phyloP scores from a whole-genome alignment of 2,888 invertebrate genomes.

The Campaea margaritaria region DNA sequence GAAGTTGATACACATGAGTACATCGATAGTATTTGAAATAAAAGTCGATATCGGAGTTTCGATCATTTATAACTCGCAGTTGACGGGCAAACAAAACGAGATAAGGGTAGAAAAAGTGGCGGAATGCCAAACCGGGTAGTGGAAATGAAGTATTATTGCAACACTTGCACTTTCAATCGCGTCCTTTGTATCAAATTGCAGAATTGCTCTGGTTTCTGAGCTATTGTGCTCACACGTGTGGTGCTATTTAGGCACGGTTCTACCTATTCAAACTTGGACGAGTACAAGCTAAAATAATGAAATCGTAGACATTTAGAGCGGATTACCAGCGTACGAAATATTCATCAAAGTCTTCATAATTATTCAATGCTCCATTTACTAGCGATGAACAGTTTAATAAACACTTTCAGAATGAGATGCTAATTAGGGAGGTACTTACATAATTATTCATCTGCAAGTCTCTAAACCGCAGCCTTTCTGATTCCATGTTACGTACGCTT shows the following conservation, averaged over 20 bases:
- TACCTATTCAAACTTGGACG: too few relatives aligned
- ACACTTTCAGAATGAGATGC: too few relatives aligned
- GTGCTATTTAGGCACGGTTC: too few relatives aligned
- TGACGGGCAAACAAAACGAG: slow-evolving; percentile 78
- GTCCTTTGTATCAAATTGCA: slow-evolving; percentile 65
- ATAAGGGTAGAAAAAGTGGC: slow-evolving; percentile 64
- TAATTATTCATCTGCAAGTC: too few relatives aligned
- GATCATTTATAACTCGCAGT: slow-evolving; percentile 83
- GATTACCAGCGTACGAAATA: too few relatives aligned
- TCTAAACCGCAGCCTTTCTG: neutral
- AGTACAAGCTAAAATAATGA: neutral
- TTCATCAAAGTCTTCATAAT: too few relatives aligned
- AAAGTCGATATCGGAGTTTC: slow-evolving; percentile 79
- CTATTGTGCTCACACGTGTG: slow-evolving; percentile 54
- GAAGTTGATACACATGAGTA: slow-evolving; percentile 36
- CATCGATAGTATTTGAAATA: slow-evolving; percentile 51
- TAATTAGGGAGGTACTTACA: too few relatives aligned
- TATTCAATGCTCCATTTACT: too few relatives aligned
- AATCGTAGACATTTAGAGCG: too few relatives aligned
- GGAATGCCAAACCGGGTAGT: slow-evolving; percentile 72
- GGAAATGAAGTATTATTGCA: slow-evolving; percentile 82
- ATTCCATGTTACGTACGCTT: slow-evolving; percentile 8
- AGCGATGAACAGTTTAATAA: too few relatives aligned
- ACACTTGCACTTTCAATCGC: slow-evolving; percentile 84
- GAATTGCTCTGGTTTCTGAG: slow-evolving; percentile 57